Percentiles rank a stretch among this genome's conserved stretches.
Conservation (phyloP, 2,113 vertebrate species). For the Theristicus caerulescens region DNA sequence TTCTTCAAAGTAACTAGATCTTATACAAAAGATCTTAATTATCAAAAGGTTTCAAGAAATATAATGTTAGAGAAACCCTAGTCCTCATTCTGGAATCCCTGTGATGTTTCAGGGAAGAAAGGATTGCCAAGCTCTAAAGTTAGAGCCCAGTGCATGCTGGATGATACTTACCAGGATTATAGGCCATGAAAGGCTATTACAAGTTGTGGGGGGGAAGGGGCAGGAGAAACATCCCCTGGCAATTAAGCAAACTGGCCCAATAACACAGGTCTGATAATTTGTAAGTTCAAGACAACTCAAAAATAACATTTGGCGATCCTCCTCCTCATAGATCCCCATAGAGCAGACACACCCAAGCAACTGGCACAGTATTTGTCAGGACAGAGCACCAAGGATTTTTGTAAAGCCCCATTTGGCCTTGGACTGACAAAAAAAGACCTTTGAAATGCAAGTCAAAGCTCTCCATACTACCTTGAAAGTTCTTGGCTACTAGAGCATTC, state of each 20-base stretch:
- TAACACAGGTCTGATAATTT: background rate
- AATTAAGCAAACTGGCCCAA: background rate
- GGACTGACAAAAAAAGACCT: background rate
- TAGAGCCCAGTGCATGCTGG: background rate
- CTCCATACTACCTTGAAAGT: background rate
- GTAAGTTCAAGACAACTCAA: background rate
- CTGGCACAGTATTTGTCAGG: background rate
- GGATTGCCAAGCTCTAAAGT: background rate
- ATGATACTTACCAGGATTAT: background rate
- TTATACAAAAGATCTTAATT: background rate
- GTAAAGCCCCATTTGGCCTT: background rate
- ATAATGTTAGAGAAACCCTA: background rate
- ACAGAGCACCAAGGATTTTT: background rate
- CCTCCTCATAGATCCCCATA: background rate
- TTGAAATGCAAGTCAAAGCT: background rate
- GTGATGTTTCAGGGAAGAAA: background rate
- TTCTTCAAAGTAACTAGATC: background rate
- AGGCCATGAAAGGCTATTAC: background rate
- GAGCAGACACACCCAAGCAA: background rate
- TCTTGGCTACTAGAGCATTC: background rate
- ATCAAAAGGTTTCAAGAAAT: background rate
- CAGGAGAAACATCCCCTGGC: background rate
- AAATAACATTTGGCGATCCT: background rate
- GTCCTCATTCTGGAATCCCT: background rate
- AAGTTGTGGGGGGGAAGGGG: rapidly evolving